Evolutionary conservation across 2,888 invertebrate species (phyloP), one percentile per base, ranked within the genome.

Genomic region (Drosophila paramelanica): DNA sequence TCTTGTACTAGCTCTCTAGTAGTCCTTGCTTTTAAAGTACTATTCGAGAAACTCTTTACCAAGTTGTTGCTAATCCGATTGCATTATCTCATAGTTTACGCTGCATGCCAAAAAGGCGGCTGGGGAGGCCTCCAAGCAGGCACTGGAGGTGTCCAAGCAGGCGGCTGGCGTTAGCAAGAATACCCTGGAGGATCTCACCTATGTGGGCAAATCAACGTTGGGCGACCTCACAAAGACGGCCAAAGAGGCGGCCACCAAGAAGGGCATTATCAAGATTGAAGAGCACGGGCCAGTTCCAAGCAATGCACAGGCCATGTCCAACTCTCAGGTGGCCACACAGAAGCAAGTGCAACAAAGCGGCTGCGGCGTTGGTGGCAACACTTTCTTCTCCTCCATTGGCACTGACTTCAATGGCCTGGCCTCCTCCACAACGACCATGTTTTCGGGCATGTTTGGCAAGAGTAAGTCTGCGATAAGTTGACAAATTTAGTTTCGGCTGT

Each of bases 351-450:
- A 95, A 5, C 93, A 94, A 2, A 95, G 75, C 5, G 95, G 76
- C 27, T 59, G 73, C 5, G 43, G 64, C 8, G 56, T 57, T 5
- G 53, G 69, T 27, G 79, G 96, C 52, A 94, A 96, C 56, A 96
- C 97, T 93, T 96, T 98, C 93, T 96, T 98, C 93, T 96, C 97
- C 68, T 96, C 97, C 89, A 96, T 99, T 90, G 97, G 97, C 89
- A 97, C 96, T 33, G 98, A 99, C 91, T 94, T 99, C 58, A 98
- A 98, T 91, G 98, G 98, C 7, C 94, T 98, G 51, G 98, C 98
- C 20, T 96, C 97, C 1, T 97, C 98, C 75, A 98, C 98, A 0
- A 95, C 97, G 14, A 98, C 96, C 91, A 98, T 98, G 95, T 97
- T 99, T 91, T 97, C 97, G 59, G 98, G 98, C 91, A 94, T 99